Evolutionary conservation across 2,888 invertebrate species (phyloP), one percentile per base, ranked within the genome.

Genomic region (Altica lythri): DNA sequence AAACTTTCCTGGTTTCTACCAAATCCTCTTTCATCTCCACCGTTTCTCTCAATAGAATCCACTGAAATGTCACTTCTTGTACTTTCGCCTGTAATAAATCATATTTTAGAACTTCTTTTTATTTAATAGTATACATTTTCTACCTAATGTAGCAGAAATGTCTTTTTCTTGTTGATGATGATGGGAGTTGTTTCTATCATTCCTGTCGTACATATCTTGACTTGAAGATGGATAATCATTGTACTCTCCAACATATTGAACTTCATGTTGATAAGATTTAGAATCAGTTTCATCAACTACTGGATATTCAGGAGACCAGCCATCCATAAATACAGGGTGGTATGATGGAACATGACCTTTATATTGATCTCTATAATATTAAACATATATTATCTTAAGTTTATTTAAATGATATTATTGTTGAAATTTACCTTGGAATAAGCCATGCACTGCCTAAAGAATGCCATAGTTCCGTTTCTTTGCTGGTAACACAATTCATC

Each of bases 401-500:
- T n/a, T n/a, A n/a, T n/a, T n/a, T n/a, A n/a, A n/a, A n/a, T n/a
- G n/a, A n/a, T n/a, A n/a, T n/a, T n/a, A n/a, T n/a, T n/a, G n/a
- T n/a, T n/a, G n/a, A n/a, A n/a, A 57, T 68, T 72, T 74, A 88
- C 88, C 89, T 86, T n/a, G 96, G 91, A 46, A 92, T 83, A 54
- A 92, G 86, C 99, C 99, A 99, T 27, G 95, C 90, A 68, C 95
- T 95, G 2, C 99, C 99, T 18, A 99, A 80, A 1, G 95, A 93
- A 74, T 95, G 92, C 98, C 98, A 98, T 9, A 99, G 81, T 76
- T 99, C 98, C 1, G 92, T 92, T 79, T 99, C 99, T 77, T 98
- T 97, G 73, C 96, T 95, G 51, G 95, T 97, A 60, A 99, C 90
- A 77, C 98, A 99, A 78, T 98, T 96, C 69, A 92, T 90, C 58